A percentile compares a stretch with the other conserved stretches of the same genome.
These are phyloP conservation scores for Chaetodon trifasciatus DNA, from an alignment of 2,797 vertebrate genomes.

Conservation along the genomic window DNA sequence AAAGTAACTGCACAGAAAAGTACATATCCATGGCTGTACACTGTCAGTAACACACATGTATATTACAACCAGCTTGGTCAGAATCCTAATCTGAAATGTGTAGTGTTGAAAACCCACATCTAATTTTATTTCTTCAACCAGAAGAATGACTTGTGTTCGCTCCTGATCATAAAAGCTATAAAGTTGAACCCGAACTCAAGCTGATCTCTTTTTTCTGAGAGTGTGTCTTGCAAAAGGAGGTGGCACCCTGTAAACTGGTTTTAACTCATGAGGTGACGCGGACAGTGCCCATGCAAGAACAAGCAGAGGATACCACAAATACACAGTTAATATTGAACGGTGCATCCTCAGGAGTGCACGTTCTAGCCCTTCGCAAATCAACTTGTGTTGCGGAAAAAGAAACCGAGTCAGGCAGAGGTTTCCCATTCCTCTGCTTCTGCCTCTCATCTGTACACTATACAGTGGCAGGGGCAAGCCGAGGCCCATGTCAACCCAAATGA, in stretches of 20 bases:
- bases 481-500: not conserved
- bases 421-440: conserved; percentile 4
- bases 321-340: conserved; percentile 59
- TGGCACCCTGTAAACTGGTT: conserved; percentile 15
- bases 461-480: conserved; percentile 1
- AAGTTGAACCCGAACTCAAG: conserved; percentile 10
- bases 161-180: conserved; percentile 12
- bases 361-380: conserved; percentile 83
- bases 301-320: conserved; percentile 46
- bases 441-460: conserved; percentile 53
- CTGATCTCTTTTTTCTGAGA: conserved; percentile 6
- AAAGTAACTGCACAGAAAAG: conserved; percentile 57
- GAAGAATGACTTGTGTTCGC: not conserved
- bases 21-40: conserved; percentile 48
- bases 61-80: conserved; percentile 12
- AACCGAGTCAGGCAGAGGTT: conserved; percentile 11
- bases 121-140: not conserved
- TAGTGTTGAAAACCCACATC: not conserved
- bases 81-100: not conserved
- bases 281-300: conserved; percentile 34
- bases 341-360: conserved; percentile 60
- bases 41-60: conserved; percentile 37
- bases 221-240: not conserved
- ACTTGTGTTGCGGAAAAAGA: conserved; percentile 35
- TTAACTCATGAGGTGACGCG: conserved; percentile 20